Evolutionary conservation across 2,113 vertebrate species (phyloP).

Genomic region (Acrocephalus kingi): DNA sequence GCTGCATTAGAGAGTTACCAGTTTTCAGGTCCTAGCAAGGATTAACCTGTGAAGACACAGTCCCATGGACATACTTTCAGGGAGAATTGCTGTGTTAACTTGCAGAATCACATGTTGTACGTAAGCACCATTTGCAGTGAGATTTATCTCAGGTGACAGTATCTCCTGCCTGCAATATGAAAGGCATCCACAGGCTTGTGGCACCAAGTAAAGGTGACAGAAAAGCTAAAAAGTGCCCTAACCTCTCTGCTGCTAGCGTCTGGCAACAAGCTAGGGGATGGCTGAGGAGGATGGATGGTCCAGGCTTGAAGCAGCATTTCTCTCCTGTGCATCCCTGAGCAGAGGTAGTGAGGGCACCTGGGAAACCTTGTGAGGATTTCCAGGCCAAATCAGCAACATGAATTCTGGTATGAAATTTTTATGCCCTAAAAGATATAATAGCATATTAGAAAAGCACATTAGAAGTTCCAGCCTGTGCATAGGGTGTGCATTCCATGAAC

Average conservation of each 20-base stretch:
- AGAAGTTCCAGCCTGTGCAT: fast-evolving
- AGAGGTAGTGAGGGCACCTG: too few relatives aligned
- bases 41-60: not conserved
- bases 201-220: not conserved
- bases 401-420: not conserved
- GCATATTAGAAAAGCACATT: not conserved
- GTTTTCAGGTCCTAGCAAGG: not conserved
- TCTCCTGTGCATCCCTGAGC: not conserved
- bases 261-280: not conserved
- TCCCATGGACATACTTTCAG: not conserved
- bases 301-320: not conserved
- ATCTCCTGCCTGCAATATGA: not conserved
- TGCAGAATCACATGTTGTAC: fast-evolving
- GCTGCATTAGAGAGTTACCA: not conserved
- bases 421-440: too few relatives aligned
- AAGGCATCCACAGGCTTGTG: not conserved
- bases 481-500: not conserved
- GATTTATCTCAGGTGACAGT: not conserved
- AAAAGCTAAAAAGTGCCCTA: not conserved
- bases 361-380: not conserved
- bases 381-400: not conserved
- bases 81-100: not conserved
- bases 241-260: fast-evolving
- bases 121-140: not conserved
- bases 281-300: not conserved